phyloP scores from a whole-genome alignment of 2,797 vertebrate species.

The Antennarius maculatus region DNA sequence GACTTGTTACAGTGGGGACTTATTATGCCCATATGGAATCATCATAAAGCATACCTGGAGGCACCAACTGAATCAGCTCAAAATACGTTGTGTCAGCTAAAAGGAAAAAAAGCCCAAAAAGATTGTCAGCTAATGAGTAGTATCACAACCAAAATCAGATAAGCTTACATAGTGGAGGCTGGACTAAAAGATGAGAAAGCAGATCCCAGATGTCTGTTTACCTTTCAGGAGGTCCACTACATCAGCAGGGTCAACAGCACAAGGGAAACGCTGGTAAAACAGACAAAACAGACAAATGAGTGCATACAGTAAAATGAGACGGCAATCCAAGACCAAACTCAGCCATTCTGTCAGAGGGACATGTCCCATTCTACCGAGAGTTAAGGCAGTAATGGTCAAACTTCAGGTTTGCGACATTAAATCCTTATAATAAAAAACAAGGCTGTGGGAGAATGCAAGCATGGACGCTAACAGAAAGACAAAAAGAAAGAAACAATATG shows the following conservation, averaged over 20 bases:
- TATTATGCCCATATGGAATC: constrained; percentile 52
- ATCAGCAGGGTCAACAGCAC: constrained; percentile 89
- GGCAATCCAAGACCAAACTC: constrained; percentile 27
- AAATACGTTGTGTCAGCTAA: constrained; percentile 92
- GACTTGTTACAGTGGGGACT: constrained; percentile 39
- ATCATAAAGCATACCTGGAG: constrained; percentile 88
- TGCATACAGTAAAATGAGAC: constrained; percentile 60
- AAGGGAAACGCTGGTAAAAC: constrained; percentile 83
- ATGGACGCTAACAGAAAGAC: neutral
- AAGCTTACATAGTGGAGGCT: constrained; percentile 58
- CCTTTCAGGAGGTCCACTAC: constrained; percentile 90
- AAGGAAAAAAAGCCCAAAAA: constrained; percentile 69
- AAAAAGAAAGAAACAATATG: no score
- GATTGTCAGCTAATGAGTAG: constrained; percentile 64
- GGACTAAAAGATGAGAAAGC: constrained; percentile 62
- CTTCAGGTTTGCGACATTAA: constrained; percentile 8
- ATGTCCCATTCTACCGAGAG: constrained; percentile 27
- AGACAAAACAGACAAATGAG: constrained; percentile 63
- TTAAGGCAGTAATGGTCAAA: constrained; percentile 20
- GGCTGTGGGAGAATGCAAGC: neutral
- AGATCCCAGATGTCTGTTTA: constrained; percentile 78
- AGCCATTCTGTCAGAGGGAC: constrained; percentile 19
- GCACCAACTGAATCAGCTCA: constrained; percentile 93
- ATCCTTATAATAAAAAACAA: neutral
- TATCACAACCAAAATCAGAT: constrained; percentile 63